A percentile compares a stretch with the other conserved stretches of the same genome.
phyloP scores from a whole-genome alignment of 2,888 invertebrate genomes.

The Ectobius pallidus region DNA sequence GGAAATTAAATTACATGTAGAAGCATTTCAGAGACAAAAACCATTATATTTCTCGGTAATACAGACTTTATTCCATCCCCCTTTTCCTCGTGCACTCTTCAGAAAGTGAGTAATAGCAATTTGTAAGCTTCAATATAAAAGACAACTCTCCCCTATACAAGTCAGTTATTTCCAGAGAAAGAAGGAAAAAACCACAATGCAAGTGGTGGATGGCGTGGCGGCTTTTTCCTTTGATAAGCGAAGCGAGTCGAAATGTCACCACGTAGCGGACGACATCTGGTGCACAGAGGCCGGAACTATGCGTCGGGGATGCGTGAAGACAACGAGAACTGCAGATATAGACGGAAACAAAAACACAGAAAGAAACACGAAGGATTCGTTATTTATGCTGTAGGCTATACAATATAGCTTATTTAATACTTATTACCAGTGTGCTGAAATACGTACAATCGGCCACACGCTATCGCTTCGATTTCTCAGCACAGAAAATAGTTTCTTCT shows the following conservation, averaged over 20 bases:
- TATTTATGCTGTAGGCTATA: too few relatives aligned
- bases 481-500: too few relatives aligned
- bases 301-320: constrained; percentile 27
- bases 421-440: too few relatives aligned
- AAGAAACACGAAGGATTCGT: constrained; percentile 8
- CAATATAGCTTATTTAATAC: too few relatives aligned
- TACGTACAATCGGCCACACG: too few relatives aligned
- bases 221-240: constrained; percentile 36
- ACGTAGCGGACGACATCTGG: constrained; percentile 31
- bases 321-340: constrained; percentile 8
- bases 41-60: not conserved
- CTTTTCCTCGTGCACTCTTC: not conserved
- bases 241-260: constrained; percentile 38
- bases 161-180: constrained; percentile 35
- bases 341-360: not conserved
- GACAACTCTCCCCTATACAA: constrained; percentile 33
- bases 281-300: constrained; percentile 33
- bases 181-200: constrained; percentile 14
- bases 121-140: constrained; percentile 25
- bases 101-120: constrained; percentile 19
- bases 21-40: not conserved
- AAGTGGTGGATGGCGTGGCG: constrained; percentile 21
- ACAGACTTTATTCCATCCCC: not conserved
- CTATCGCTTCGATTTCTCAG: too few relatives aligned
- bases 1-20: not conserved